Base-by-base conservation (phyloP, 1,140 invertebrate genomes). In the Zaprionus ornatus region DNA sequence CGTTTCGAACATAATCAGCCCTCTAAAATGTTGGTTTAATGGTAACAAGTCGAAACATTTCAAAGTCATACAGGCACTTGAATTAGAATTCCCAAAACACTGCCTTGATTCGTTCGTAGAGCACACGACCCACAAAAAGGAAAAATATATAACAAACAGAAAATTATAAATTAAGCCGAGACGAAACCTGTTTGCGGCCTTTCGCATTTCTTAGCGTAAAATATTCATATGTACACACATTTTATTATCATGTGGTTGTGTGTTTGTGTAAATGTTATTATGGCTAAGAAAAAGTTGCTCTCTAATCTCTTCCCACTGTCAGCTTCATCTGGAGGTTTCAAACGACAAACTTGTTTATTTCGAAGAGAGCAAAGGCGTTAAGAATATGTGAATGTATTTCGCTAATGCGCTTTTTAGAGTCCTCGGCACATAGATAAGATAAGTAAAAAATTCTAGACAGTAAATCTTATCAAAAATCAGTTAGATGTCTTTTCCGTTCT, bases 261-360 rank as follows among this genome's bases (percentile, higher is more conserved):
- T 29, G 56, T 61, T 56, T 67, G 35, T 50, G 13, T 35, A 48
- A 65, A 45, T 40, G 32, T 59, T 29, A 55, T 52, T 59, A 57
- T 23, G 37, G 55, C 37, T 40, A 56, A 67, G n/a, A 37, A 66
- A 86, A 61, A 75, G 77, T 72, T 42, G 40, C 73, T 81, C 56
- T 45, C 73, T 79, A 78, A 64, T 75, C 74, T 62, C 80, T 12
- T 48, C 40, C n/a, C 27, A 15, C 17, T 79, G 65, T 35, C 59
- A 64, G 63, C 42, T 45, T 32, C 21, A 19, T 5, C 12, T 5
- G 45, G 37, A 48, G 32, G 57, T 23, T 7, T 65, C 35, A 52
- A 23, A 25, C 59, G 48, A 56, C n/a, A 61, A 74, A 69, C 59
- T 37, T 55, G 72, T 63, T 74, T 67, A 10, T 3, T 10, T 45